Evolutionary conservation across 2,797 vertebrate genomes (phyloP), one percentile per base, ranked within the genome.

Genomic region (Centroberyx gerrardi): DNA sequence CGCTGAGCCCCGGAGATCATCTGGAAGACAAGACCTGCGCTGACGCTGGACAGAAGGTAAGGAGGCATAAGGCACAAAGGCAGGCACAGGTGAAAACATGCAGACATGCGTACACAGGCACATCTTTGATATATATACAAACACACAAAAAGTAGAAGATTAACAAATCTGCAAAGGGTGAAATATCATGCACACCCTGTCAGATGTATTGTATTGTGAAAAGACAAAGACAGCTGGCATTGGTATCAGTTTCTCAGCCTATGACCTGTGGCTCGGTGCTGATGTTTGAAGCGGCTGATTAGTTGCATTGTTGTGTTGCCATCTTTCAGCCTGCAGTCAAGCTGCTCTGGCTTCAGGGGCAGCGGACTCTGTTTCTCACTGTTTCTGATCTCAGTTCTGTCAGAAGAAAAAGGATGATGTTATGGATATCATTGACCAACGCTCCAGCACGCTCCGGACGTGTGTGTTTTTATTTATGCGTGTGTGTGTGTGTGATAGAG

Each of bases 31-130:
- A 96, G 52, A 81, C 61, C 0, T 95, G 95, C 59, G 78, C 82
- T 0, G 95, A 95, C 59, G 92, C 93, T 42, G 93, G 90, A 91
- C 94, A 93, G 84, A 97, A 97, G 96, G 97, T 99, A 95, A 94
- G 95, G 72, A 75, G 42, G 17, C 5, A 6, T 3, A 8, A 4
- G 31, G 4, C 33, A 33, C 3, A 7, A 33, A 33, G 33, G 4
- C 33, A 33, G 33, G 33, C 33, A 33, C 33, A 33, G 4, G 3
- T 5, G 7, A 5, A 36, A 8, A 36, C 33, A 31, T 9, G 17
- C 28, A 49, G 74, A 63, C 3, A 64, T 22, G 2, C 13, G 38
- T 49, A 31, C 62, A 74, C 53, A 68, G 52, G 22, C 73, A 62
- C 68, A 71, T 3, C 33, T 69, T 48, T 31, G 18, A 9, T 62